Evolutionary conservation across 2,888 invertebrate genomes (phyloP).

Genomic region (Rhaphigaster nebulosa): DNA sequence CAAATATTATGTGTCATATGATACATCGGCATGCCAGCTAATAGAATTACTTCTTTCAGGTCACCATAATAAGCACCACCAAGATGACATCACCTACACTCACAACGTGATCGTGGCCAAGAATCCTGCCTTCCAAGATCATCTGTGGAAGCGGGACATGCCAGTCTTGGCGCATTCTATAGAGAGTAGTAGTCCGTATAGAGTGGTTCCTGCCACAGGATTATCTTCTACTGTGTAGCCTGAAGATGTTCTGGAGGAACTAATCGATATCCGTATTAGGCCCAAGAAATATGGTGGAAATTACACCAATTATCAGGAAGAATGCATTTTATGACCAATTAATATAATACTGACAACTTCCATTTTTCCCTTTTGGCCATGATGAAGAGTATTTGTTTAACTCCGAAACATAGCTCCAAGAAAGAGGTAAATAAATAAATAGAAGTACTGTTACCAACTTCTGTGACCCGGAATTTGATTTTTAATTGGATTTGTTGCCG

Average conservation of each 20-base stretch:
- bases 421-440: too few species aligned
- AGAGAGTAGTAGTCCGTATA: not conserved
- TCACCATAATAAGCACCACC: not conserved
- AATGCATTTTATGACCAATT: too few species aligned
- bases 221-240: not conserved
- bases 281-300: too few species aligned
- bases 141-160: constrained; percentile 52
- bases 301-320: too few species aligned
- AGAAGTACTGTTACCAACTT: too few species aligned
- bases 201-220: not conserved
- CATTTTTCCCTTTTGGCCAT: too few species aligned
- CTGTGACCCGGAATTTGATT: too few species aligned
- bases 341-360: too few species aligned
- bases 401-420: too few species aligned
- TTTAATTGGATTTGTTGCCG: too few species aligned
- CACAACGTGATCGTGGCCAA: constrained; percentile 56
- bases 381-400: too few species aligned
- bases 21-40: not conserved
- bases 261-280: not conserved
- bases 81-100: constrained; percentile 26
- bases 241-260: not conserved
- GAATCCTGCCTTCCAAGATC: not conserved
- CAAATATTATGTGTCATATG: too few species aligned
- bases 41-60: not conserved
- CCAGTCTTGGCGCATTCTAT: not conserved